phyloP scores from a whole-genome alignment of 1,140 invertebrate species.

The Parapsyche elsis region DNA sequence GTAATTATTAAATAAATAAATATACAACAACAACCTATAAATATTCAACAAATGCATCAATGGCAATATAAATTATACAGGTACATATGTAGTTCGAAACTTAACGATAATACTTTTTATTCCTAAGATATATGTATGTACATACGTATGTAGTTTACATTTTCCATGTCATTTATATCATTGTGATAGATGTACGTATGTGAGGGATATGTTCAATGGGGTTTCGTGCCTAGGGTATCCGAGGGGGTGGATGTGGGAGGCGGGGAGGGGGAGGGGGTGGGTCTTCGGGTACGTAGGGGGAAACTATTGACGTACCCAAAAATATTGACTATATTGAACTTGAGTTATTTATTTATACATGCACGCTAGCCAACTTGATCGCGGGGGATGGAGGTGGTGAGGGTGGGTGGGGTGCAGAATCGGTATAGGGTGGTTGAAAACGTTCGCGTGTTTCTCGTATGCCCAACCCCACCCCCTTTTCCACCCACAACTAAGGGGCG shows the following conservation, averaged over 20 bases:
- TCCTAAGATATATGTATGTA: background rate
- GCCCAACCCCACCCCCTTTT: slow-evolving; percentile 14
- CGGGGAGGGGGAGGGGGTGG: background rate
- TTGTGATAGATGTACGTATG: background rate
- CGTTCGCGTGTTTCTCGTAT: slow-evolving; percentile 26
- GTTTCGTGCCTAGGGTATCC: background rate
- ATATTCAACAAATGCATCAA: too few relatives aligned
- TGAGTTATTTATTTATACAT: slow-evolving; percentile 46
- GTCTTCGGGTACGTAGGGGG: slow-evolving; percentile 1
- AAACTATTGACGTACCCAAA: slow-evolving; percentile 50
- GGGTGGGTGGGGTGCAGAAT: background rate
- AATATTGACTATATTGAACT: slow-evolving; percentile 52
- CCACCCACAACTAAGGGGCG: slow-evolving; percentile 22
- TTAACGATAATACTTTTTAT: too few relatives aligned
- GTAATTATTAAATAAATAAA: too few relatives aligned
- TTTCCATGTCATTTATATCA: background rate
- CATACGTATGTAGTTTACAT: background rate
- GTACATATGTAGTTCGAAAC: too few relatives aligned
- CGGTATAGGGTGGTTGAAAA: background rate
- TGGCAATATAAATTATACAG: too few relatives aligned
- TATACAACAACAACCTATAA: too few relatives aligned
- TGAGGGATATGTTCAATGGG: background rate
- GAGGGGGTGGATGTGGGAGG: background rate
- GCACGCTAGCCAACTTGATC: slow-evolving; percentile 34
- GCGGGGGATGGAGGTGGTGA: background rate